Evolutionary conservation across 1,140 invertebrate genomes (phyloP), one percentile per base, ranked within the genome.

Genomic region (Cyclargus thomasi): DNA sequence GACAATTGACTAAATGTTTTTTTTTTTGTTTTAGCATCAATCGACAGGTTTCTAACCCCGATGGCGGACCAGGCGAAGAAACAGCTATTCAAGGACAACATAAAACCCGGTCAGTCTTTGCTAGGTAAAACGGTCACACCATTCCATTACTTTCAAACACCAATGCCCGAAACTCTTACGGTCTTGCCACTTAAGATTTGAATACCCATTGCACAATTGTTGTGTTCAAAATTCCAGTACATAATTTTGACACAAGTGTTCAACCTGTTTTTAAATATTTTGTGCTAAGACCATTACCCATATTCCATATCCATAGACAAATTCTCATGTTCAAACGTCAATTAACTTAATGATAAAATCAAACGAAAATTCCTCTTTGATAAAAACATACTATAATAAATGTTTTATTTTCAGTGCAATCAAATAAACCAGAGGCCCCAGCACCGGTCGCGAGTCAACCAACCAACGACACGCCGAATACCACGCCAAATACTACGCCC

Each of bases 101-200:
- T 92, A 21, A 92, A 90, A 79, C 91, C 92, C 10, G 92, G 92
- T 53, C 92, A 93, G 73, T 93, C 92, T 17, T 70, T 93, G 63
- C 79, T 93, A 65, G 90, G 91, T 86, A 84, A 80, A 35, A 65
- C 5, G 21, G 65, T 63, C 62, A 23, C 20, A 62, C 59, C 17
- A 20, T 62, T 16, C 62, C 10, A 47, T 29, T 29, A 29, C 8
- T 29, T 7, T 7, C 29, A 29, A 8, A 29, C 29, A 29, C 8
- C 29, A 29, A 8, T 29, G 29, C 29, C 5, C 29, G 29, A 29
- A 29, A 29, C 5, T 29, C 29, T 29, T 29, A 29, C n/a, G n/a
- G n/a, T n/a, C n/a, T n/a, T n/a, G n/a, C n/a, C n/a, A n/a, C n/a
- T n/a, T n/a, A n/a, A n/a, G n/a, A n/a, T n/a, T n/a, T n/a, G n/a